Conservation (phyloP, 2,113 vertebrate genomes). For the Ahaetulla prasina region DNA sequence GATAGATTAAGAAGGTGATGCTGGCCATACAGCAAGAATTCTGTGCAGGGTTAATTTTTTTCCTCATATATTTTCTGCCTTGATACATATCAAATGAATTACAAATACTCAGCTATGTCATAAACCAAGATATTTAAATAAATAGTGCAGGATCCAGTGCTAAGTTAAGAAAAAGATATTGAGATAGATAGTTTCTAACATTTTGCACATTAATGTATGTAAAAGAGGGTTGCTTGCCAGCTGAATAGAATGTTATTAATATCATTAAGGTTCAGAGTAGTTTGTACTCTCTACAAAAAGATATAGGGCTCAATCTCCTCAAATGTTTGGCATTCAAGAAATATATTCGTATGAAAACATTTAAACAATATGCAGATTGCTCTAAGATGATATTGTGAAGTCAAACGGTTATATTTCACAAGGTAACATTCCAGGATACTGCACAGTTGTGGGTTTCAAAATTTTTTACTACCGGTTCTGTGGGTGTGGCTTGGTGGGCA, state of each 20-base stretch:
- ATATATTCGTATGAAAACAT: constrained; percentile 9
- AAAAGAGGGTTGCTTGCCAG: not conserved
- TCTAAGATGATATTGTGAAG: constrained; percentile 15
- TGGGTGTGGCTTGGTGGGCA: too few relatives aligned
- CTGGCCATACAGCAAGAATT: not conserved
- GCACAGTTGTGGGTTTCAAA: too few relatives aligned
- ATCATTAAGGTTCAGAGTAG: not conserved
- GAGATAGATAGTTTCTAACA: not conserved
- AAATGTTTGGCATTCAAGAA: constrained; percentile 9
- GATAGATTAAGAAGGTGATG: not conserved
- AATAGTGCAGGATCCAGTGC: not conserved
- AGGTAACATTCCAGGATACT: not conserved
- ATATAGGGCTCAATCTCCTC: not conserved
- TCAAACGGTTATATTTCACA: not conserved
- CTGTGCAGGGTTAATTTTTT: not conserved
- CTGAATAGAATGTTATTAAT: constrained; percentile 9
- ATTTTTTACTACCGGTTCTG: too few relatives aligned
- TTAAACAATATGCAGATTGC: not conserved
- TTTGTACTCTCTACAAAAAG: constrained; percentile 11
- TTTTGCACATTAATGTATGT: not conserved
- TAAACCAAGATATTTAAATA: not conserved
- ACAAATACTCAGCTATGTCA: not conserved
- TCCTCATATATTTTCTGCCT: not conserved
- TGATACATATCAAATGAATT: not conserved
- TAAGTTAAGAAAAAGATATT: not conserved